Conservation (phyloP, 2,797 vertebrate genomes). For the Pygocentrus nattereri region DNA sequence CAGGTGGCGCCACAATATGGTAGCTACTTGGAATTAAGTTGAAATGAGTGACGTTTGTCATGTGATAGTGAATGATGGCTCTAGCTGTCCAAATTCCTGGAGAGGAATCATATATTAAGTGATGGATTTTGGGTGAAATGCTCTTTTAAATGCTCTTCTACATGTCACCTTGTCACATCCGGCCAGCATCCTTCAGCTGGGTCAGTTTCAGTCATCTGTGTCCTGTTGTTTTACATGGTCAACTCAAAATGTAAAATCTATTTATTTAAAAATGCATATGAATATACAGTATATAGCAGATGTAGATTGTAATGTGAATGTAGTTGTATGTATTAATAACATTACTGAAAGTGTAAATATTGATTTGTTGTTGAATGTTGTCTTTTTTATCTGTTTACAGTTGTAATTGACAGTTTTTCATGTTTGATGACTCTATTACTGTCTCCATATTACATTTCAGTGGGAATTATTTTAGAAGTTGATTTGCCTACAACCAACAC, state of each 20-base stretch:
- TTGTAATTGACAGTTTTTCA: background rate
- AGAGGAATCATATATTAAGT: background rate
- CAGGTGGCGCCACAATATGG: too few relatives aligned
- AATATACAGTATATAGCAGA: background rate
- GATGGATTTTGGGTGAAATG: slow-evolving; percentile 34
- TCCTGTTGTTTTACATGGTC: slow-evolving; percentile 23
- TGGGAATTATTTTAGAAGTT: background rate
- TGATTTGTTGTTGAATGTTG: background rate
- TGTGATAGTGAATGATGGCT: too few relatives aligned
- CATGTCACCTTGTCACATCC: slow-evolving; percentile 26
- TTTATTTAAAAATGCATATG: too few relatives aligned
- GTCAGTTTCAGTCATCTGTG: background rate
- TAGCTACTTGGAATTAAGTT: too few relatives aligned
- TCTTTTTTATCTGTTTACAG: background rate
- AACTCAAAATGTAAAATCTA: background rate
- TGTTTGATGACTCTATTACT: background rate
- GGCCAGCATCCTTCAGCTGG: slow-evolving; percentile 32
- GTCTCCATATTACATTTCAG: background rate
- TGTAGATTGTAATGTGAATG: background rate
- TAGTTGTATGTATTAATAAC: background rate
- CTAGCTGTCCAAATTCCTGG: background rate
- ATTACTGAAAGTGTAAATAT: background rate
- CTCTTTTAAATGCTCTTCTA: slow-evolving; percentile 35
- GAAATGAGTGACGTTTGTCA: too few relatives aligned
- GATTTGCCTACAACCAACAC: background rate